Conservation (phyloP, 2,888 invertebrate genomes). For the Bimastos eiseni region DNA sequence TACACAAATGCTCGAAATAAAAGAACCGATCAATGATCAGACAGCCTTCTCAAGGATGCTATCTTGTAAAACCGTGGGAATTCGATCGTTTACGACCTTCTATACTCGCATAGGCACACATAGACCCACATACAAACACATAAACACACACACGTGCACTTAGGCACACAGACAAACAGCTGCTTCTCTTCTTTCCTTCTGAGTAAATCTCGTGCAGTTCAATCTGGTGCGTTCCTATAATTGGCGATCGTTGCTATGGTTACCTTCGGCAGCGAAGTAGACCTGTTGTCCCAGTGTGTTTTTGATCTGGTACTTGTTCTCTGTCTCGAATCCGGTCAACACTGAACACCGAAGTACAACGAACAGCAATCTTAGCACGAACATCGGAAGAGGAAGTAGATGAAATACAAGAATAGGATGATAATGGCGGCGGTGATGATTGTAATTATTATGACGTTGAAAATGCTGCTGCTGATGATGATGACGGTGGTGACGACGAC, state of each 20-base stretch:
- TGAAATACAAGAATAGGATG: background rate
- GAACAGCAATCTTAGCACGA: background rate
- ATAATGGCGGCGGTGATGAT: background rate
- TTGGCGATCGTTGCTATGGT: background rate
- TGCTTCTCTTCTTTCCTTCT: no score
- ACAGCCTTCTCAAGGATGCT: no score
- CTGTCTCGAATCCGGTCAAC: constrained; percentile 52
- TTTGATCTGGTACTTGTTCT: constrained; percentile 55
- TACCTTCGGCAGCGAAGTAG: constrained; percentile 58
- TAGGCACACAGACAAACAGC: no score
- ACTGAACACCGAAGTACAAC: constrained; percentile 47
- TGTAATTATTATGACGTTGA: no score
- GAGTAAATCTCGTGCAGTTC: no score
- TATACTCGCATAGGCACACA: background rate
- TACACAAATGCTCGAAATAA: no score
- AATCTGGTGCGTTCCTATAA: background rate
- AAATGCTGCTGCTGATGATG: background rate
- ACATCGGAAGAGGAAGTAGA: background rate
- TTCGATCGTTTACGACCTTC: background rate
- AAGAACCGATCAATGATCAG: no score
- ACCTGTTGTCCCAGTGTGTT: constrained; percentile 56
- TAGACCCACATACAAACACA: background rate
- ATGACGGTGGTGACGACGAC: background rate
- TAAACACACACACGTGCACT: no score
- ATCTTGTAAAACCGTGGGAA: no score